Percentiles rank a stretch among this genome's conserved stretches.
Evolutionary conservation across 2,113 vertebrate genomes (phyloP).

Genomic region (Pyrgilauda ruficollis): DNA sequence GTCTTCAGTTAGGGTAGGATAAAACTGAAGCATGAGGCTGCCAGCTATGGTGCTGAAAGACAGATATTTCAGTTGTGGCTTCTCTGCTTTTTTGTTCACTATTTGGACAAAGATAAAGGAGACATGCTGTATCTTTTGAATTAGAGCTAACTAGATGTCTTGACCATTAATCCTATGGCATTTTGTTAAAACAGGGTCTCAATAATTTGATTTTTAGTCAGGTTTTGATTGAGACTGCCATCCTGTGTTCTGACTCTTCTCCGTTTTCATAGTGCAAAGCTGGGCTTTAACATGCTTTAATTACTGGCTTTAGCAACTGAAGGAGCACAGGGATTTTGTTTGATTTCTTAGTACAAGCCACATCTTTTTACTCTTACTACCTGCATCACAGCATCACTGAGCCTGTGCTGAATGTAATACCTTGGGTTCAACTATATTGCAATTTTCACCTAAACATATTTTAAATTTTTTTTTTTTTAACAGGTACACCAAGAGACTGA

Average conservation of each 20-base stretch:
- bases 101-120: neutral
- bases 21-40: neutral
- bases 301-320: neutral
- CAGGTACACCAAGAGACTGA: neutral
- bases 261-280: neutral
- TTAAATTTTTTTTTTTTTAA: neutral
- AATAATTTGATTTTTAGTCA: neutral
- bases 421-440: neutral
- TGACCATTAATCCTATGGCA: neutral
- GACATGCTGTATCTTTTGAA: neutral
- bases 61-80: neutral
- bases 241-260: neutral
- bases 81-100: neutral
- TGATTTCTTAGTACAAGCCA: neutral
- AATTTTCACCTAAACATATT: neutral
- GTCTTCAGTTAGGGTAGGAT: neutral
- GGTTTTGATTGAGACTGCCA: neutral
- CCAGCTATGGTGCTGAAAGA: neutral
- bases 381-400: neutral
- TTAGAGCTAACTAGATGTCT: neutral
- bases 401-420: neutral
- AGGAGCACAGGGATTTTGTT: neutral
- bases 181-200: neutral
- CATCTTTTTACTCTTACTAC: neutral
- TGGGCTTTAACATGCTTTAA: neutral